A percentile compares a stretch with the other conserved stretches of the same genome.
These are phyloP conservation scores for Carassius gibelio DNA, from an alignment of 2,113 vertebrate species.

Conservation along the genomic window DNA sequence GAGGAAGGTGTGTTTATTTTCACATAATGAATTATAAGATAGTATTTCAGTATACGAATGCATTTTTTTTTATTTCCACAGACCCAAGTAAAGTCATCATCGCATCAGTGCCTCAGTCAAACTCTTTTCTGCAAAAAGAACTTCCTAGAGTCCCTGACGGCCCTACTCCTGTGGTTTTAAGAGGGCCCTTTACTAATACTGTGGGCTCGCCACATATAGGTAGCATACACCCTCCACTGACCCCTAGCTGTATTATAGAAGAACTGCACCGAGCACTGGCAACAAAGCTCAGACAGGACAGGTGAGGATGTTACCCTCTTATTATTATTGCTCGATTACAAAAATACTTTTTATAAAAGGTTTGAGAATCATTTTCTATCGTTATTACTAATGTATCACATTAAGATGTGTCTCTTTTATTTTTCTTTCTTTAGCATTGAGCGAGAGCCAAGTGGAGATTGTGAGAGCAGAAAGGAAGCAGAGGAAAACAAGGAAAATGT, in stretches of 20 bases:
- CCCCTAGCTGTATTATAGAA: constrained; percentile 95
- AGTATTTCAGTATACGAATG: no score
- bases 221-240: constrained; percentile 88
- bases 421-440: constrained; percentile 84
- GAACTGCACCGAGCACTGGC: constrained; percentile 95
- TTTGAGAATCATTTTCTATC: no score
- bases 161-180: constrained; percentile 66
- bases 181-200: constrained; percentile 83
- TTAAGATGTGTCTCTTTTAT: constrained; percentile 61
- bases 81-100: constrained; percentile 78
- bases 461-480: constrained; percentile 82
- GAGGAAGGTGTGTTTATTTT: constrained; percentile 69
- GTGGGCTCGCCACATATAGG: constrained; percentile 88
- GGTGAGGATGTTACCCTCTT: constrained; percentile 69
- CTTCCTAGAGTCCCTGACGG: constrained; percentile 77
- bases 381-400: neutral
- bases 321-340: neutral
- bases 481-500: constrained; percentile 99
- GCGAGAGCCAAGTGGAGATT: constrained; percentile 69
- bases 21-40: neutral
- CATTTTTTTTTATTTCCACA: constrained; percentile 32
- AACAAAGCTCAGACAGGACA: constrained; percentile 94
- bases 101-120: constrained; percentile 75
- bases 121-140: constrained; percentile 79
- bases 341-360: no score